A percentile compares a stretch with the other conserved stretches of the same genome.
Evolutionary conservation across 2,113 vertebrate genomes (phyloP).

Genomic region (Atrichornis clamosus): DNA sequence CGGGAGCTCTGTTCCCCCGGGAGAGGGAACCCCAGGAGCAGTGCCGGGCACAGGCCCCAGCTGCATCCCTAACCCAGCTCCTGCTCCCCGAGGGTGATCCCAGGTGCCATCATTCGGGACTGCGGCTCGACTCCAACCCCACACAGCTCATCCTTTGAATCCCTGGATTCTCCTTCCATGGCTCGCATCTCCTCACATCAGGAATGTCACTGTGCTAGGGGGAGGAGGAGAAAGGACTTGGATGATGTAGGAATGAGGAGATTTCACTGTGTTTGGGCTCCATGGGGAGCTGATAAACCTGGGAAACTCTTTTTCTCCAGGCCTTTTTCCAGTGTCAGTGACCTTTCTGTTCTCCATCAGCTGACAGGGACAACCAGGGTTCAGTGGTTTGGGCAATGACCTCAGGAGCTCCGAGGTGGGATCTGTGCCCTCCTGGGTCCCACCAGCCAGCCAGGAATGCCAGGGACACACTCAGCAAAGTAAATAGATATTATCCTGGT

Average conservation of each 20-base stretch:
- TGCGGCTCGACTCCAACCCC: background rate
- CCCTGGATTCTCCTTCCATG: background rate
- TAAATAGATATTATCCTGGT: background rate
- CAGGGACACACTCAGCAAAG: background rate
- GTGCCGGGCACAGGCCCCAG: background rate
- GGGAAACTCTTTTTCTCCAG: background rate
- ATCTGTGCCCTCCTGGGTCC: background rate
- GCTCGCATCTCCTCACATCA: background rate
- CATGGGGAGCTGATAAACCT: background rate
- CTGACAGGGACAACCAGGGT: background rate
- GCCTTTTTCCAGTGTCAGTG: background rate
- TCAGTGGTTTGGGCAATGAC: accelerated
- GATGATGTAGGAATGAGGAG: background rate
- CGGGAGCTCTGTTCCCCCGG: accelerated
- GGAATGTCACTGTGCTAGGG: background rate
- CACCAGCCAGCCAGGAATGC: accelerated
- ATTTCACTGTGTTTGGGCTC: background rate
- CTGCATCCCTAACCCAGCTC: background rate
- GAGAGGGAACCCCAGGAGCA: background rate
- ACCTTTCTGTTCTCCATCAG: background rate
- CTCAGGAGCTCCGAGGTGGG: background rate
- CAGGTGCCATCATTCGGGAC: background rate
- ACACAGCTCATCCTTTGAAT: background rate
- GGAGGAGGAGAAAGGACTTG: background rate
- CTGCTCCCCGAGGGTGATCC: background rate